Evolutionary conservation across 2,113 vertebrate genomes (phyloP).

Genomic region (Gorsachius goisagi): DNA sequence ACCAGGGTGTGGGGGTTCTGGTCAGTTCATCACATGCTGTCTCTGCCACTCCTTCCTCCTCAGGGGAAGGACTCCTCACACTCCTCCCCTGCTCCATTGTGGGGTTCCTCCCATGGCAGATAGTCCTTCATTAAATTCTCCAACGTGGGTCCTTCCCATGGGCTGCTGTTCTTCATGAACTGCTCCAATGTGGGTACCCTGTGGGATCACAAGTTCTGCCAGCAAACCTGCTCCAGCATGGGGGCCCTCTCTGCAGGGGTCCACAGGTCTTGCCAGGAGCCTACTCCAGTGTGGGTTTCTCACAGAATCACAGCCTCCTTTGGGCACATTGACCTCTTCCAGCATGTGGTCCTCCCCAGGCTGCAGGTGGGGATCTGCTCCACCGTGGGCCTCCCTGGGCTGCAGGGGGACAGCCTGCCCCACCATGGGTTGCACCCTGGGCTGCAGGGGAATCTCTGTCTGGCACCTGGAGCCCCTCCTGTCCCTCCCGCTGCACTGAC

Average conservation of each 20-base stretch:
- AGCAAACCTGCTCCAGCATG: neutral
- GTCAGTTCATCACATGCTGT: neutral
- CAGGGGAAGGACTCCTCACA: neutral
- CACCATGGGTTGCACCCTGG: too few relatives aligned
- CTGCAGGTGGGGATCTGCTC: too few relatives aligned
- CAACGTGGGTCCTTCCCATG: neutral
- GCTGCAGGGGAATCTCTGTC: too few relatives aligned
- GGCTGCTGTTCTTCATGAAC: neutral
- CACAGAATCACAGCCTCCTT: too few relatives aligned
- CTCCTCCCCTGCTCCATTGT: neutral
- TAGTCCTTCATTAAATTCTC: neutral
- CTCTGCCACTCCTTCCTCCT: neutral
- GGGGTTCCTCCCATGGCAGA: neutral
- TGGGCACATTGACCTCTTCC: too few relatives aligned
- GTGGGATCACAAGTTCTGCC: neutral
- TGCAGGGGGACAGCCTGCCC: too few relatives aligned
- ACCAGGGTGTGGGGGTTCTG: fast-evolving
- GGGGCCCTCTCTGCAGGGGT: neutral
- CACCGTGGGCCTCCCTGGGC: too few relatives aligned
- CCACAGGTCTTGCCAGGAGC: neutral
- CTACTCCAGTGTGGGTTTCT: neutral
- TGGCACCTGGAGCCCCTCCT: too few relatives aligned
- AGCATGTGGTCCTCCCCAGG: too few relatives aligned
- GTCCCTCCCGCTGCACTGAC: too few relatives aligned
- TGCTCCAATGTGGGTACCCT: too few relatives aligned